Evolutionary conservation across 1,140 invertebrate species (phyloP), one percentile per base, ranked within the genome.

Genomic region (Drosophila paulistorum): DNA sequence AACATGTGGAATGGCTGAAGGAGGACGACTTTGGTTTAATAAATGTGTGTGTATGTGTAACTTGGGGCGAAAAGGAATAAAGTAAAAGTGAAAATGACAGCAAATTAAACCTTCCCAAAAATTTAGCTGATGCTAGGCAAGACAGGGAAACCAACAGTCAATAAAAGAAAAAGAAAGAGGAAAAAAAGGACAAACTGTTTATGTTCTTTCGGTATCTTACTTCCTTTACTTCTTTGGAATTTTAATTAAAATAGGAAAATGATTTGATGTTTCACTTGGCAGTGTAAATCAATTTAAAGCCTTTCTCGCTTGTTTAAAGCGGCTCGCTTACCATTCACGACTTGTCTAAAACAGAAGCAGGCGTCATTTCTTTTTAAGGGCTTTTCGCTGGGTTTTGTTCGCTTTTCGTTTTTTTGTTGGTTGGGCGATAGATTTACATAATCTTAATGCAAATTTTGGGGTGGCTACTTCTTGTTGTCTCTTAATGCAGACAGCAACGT

Each of bases 41-140:
- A 79, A 81, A 85, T 82, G 71, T 14, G 23, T 10, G 6, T 17
- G 45, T 48, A 5, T 48, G 45, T 51, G 45, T 51, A 23, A 51
- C 20, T 51, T 51, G 7, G 41, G 5, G 42, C 6, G n/a, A 45
- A 45, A 17, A 6, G 42, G n/a, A 2, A 48, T 20, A 66, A 68
- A 74, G 77, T 45, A 85, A 85, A 85, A 86, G 82, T 85, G 82
- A 85, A 86, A 85, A 86, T 82, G 79, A 67, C 83, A 86, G 82
- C 66, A 85, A 85, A 85, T 85, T 81, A 85, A 86, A 81, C 65
- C 78, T 68, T 68, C 78, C 74, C 66, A 64, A 59, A 39, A 62
- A 33, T 55, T 65, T 68, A 65, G 71, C 59, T 75, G 72, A 68
- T 75, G 65, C 35, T 37, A 39, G 54, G 13, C 6, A 37, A 35